A percentile compares a stretch with the other conserved stretches of the same genome.
phyloP scores from a whole-genome alignment of 2,888 invertebrate genomes.

The Volucella zonaria region DNA sequence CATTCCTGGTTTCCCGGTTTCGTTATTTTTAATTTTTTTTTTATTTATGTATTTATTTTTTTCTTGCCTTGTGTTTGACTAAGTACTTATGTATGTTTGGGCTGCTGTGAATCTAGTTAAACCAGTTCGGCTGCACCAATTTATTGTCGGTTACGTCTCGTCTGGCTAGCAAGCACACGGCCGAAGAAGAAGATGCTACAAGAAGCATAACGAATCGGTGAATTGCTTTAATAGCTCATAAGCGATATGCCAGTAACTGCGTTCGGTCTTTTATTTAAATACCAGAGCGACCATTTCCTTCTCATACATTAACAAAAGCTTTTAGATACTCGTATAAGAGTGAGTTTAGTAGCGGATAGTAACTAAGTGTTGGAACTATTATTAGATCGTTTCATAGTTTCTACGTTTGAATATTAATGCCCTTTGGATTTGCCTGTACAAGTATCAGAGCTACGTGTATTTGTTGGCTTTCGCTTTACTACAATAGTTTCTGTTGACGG shows the following conservation, averaged over 20 bases:
- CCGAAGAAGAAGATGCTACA: background rate
- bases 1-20: background rate
- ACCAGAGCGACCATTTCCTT: no score
- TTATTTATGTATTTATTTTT: background rate
- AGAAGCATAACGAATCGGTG: slow-evolving; percentile 4
- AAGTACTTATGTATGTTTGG: no score
- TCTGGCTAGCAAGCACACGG: background rate
- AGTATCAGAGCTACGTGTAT: background rate
- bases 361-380: slow-evolving; percentile 2
- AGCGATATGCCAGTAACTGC: background rate
- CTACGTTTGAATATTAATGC: background rate
- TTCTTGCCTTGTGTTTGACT: no score
- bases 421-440: background rate
- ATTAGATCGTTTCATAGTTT: background rate
- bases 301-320: no score
- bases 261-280: no score
- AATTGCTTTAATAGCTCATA: background rate
- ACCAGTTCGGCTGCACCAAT: slow-evolving; percentile 2
- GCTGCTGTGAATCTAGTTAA: background rate
- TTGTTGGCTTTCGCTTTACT: background rate
- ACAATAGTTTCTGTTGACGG: background rate
- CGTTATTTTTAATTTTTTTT: background rate
- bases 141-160: background rate
- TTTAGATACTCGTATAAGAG: background rate
- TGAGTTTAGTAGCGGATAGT: slow-evolving; percentile 6